phyloP scores from a whole-genome alignment of 1,140 invertebrate genomes.

The Saxidomus purpurata region DNA sequence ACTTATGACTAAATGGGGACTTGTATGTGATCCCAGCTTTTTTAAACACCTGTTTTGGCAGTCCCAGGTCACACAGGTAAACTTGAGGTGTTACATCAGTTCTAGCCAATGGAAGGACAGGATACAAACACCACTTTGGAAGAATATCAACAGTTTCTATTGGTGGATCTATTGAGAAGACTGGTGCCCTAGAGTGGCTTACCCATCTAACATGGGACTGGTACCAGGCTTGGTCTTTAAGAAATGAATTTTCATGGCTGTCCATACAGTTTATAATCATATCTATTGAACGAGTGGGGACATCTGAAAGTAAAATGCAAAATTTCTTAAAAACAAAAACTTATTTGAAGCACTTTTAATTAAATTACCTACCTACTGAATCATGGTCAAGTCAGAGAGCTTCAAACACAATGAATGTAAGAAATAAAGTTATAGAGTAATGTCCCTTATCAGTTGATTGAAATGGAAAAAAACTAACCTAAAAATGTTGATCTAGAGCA shows the following conservation, averaged over 20 bases:
- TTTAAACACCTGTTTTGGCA: conserved; percentile 92
- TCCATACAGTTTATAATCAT: conserved; percentile 91
- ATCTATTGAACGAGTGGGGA: conserved; percentile 89
- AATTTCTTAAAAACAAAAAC: not conserved
- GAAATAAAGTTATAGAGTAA: too few species aligned
- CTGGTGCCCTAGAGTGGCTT: conserved; percentile 91
- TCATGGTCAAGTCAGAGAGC: too few species aligned
- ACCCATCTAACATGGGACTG: conserved; percentile 89
- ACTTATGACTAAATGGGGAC: conserved; percentile 95
- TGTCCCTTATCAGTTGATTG: too few species aligned
- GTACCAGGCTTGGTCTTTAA: conserved; percentile 84
- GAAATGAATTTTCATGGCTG: conserved; percentile 84
- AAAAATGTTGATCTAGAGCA: too few species aligned
- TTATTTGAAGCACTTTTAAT: not conserved
- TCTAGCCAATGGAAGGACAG: conserved; percentile 91
- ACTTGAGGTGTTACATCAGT: conserved; percentile 91
- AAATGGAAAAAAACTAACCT: too few species aligned
- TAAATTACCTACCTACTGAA: too few species aligned
- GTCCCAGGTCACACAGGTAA: conserved; percentile 95
- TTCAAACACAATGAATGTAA: too few species aligned
- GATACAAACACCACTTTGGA: conserved; percentile 92
- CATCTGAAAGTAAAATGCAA: conserved; percentile 85
- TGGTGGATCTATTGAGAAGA: conserved; percentile 94
- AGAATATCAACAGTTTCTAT: conserved; percentile 88
- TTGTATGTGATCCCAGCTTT: conserved; percentile 93